Percentiles rank a stretch among this genome's conserved stretches.
Evolutionary conservation across 2,113 vertebrate genomes (phyloP).

Genomic region (Colaptes auratus): DNA sequence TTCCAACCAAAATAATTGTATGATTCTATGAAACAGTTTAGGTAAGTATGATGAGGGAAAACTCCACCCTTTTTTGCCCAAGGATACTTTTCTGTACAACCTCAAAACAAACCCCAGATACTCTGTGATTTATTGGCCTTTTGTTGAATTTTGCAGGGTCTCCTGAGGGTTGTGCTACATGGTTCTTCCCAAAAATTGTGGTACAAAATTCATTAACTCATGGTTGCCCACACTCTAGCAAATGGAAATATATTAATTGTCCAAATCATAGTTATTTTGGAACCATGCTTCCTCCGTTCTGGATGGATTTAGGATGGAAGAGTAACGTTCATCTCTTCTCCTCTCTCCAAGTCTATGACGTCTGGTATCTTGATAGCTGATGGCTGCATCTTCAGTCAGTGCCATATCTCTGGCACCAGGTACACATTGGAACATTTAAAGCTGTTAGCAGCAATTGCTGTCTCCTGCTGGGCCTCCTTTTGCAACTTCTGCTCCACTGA

Average conservation of each 20-base stretch:
- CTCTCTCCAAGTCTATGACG: background rate
- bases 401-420: background rate
- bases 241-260: background rate
- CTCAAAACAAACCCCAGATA: background rate
- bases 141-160: background rate
- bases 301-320: background rate
- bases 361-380: background rate
- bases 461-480: background rate
- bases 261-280: background rate
- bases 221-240: background rate
- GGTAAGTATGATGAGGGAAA: background rate
- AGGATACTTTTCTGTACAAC: background rate
- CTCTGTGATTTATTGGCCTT: background rate
- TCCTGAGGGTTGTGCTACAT: background rate
- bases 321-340: background rate
- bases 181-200: accelerated
- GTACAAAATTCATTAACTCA: background rate
- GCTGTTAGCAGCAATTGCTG: background rate
- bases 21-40: too few species aligned
- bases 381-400: background rate
- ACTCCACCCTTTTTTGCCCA: too few species aligned
- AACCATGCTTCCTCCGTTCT: background rate
- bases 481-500: background rate
- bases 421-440: background rate
- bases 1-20: too few species aligned